phyloP scores from a whole-genome alignment of 2,113 vertebrate genomes.

The Podilymbus podiceps region DNA sequence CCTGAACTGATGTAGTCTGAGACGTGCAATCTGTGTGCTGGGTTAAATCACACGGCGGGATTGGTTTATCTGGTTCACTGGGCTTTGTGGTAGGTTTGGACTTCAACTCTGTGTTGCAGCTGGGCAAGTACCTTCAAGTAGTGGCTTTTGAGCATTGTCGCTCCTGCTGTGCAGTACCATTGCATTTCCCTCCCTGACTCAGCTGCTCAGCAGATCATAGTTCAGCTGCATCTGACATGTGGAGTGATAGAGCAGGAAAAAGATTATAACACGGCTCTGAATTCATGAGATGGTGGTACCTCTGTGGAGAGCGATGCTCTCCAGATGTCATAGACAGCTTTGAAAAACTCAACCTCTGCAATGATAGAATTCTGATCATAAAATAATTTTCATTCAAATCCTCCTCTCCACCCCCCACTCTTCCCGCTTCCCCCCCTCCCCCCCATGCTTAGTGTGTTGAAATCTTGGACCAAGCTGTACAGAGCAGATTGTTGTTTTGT shows the following conservation, averaged over 20 bases:
- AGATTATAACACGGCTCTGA: accelerated
- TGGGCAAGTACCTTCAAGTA: not conserved
- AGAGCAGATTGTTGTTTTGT: not conserved
- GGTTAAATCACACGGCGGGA: not conserved
- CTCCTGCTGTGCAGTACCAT: not conserved
- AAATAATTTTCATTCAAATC: not conserved
- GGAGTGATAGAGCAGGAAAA: constrained; percentile 8
- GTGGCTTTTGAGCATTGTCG: not conserved
- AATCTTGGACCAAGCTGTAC: not conserved
- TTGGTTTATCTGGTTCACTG: not conserved
- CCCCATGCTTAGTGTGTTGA: not conserved
- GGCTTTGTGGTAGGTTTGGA: not conserved
- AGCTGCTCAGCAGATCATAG: constrained; percentile 40
- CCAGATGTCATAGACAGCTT: constrained; percentile 49
- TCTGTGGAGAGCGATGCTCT: not conserved
- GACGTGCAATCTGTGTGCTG: not conserved
- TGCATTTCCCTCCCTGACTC: not conserved
- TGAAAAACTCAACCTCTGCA: not conserved
- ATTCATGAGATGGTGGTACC: not conserved
- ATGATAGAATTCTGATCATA: not conserved
- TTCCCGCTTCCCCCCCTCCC: no score
- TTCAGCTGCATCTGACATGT: not conserved
- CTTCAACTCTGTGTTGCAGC: constrained; percentile 1
- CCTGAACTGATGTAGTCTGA: not conserved
- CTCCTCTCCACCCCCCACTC: not conserved